phyloP scores from a whole-genome alignment of 2,113 vertebrate genomes.

The Strix aluco region DNA sequence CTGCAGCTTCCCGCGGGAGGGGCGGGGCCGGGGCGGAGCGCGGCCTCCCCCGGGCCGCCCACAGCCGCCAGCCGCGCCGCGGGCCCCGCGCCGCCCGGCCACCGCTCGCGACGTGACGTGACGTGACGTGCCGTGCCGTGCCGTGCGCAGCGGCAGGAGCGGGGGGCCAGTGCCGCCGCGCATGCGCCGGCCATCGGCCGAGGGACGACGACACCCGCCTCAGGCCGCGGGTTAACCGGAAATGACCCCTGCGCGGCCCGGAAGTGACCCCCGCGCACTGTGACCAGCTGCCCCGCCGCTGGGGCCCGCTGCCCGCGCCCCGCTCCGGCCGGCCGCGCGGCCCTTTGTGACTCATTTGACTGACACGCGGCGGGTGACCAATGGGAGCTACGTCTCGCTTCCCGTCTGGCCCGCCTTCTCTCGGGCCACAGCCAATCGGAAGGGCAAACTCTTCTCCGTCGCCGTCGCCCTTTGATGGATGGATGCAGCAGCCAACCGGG shows the following conservation, averaged over 20 bases:
- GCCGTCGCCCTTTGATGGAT: not conserved
- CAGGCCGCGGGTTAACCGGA: not conserved
- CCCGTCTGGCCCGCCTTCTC: not conserved
- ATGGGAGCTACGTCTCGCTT: not conserved
- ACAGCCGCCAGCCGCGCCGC: too few relatives aligned
- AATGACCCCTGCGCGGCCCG: not conserved
- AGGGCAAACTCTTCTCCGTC: not conserved
- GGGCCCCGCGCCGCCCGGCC: not conserved
- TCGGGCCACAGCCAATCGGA: not conserved
- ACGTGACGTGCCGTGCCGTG: too few relatives aligned
- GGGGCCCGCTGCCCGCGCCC: too few relatives aligned
- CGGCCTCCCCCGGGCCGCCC: not conserved
- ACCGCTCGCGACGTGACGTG: rapidly evolving
- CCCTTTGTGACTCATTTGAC: not conserved
- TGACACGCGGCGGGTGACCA: not conserved
- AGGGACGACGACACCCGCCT: not conserved
- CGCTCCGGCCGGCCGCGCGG: not conserved
- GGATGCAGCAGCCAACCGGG: not conserved
- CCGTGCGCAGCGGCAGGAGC: too few relatives aligned
- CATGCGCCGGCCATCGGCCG: not conserved
- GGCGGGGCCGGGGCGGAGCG: rapidly evolving
- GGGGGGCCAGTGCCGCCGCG: not conserved
- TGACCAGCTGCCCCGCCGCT: not conserved
- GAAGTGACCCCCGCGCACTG: not conserved
- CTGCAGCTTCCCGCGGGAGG: not conserved